Conservation (phyloP, 2,113 vertebrate species). For the Galemys pyrenaicus region DNA sequence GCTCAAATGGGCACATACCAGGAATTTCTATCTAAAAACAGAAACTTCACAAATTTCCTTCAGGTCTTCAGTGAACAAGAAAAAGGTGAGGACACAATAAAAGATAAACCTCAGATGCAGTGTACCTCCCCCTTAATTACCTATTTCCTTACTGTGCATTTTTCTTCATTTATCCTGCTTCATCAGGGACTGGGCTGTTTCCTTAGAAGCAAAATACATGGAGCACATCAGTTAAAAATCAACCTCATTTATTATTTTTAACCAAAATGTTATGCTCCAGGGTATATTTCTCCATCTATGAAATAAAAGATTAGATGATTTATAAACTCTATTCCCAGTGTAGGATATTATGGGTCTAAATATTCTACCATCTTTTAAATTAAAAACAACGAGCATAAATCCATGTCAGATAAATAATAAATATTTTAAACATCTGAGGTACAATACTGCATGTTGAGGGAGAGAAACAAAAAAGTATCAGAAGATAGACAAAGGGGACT, state of each 20-base stretch:
- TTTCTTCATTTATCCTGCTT: background rate
- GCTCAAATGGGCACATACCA: conserved; percentile 72
- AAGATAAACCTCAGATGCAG: background rate
- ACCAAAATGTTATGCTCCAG: background rate
- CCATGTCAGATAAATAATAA: conserved; percentile 11
- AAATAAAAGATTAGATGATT: conserved; percentile 38
- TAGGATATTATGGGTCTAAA: background rate
- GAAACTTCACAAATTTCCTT: conserved; percentile 70
- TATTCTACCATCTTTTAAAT: background rate
- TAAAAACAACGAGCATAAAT: background rate
- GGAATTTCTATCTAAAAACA: conserved; percentile 66
- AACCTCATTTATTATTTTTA: conserved; percentile 11
- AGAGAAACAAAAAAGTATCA: background rate
- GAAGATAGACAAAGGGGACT: background rate
- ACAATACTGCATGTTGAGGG: background rate
- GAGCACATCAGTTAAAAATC: background rate
- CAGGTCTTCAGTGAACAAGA: conserved; percentile 45
- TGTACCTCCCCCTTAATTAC: background rate
- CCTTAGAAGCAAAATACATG: background rate
- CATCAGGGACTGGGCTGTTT: background rate
- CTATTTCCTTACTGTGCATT: background rate
- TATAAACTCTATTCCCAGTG: background rate
- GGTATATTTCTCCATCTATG: background rate
- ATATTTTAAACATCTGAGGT: conserved; percentile 1
- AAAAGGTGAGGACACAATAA: background rate